phyloP scores from a whole-genome alignment of 2,888 invertebrate species.

The Drosophila histrio region DNA sequence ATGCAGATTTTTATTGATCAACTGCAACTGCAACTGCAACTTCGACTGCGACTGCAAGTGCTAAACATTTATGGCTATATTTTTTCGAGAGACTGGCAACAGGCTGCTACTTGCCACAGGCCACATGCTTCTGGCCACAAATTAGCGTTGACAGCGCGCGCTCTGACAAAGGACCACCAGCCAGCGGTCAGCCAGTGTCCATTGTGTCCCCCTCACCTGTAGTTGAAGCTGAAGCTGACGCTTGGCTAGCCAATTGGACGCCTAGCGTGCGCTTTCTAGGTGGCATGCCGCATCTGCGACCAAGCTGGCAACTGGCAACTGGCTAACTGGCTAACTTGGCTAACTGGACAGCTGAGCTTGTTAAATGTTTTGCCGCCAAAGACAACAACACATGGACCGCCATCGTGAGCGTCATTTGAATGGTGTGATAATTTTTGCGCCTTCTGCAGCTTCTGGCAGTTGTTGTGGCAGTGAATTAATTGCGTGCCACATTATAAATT shows the following conservation, averaged over 20 bases:
- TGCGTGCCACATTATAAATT: slow-evolving; percentile 77
- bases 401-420: slow-evolving; percentile 81
- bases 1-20: slow-evolving; percentile 67
- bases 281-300: slow-evolving; percentile 63
- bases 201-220: neutral
- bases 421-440: slow-evolving; percentile 82
- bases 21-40: slow-evolving; percentile 19
- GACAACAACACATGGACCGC: slow-evolving; percentile 34
- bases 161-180: slow-evolving; percentile 68
- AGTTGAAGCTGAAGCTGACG: slow-evolving; percentile 2
- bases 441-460: slow-evolving; percentile 51
- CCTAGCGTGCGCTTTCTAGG: slow-evolving; percentile 76
- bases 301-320: slow-evolving; percentile 22
- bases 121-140: slow-evolving; percentile 45
- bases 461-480: slow-evolving; percentile 71
- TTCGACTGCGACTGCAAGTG: slow-evolving; percentile 32
- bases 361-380: slow-evolving; percentile 78
- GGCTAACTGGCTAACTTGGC: slow-evolving; percentile 30
- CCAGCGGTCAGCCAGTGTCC: slow-evolving; percentile 25
- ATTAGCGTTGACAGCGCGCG: slow-evolving; percentile 71
- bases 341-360: slow-evolving; percentile 57
- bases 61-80: slow-evolving; percentile 71
- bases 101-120: slow-evolving; percentile 3
- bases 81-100: slow-evolving; percentile 38
- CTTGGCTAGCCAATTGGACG: slow-evolving; percentile 69